phyloP scores from a whole-genome alignment of 2,797 vertebrate species.

The Ctenopoma kingsleyae region DNA sequence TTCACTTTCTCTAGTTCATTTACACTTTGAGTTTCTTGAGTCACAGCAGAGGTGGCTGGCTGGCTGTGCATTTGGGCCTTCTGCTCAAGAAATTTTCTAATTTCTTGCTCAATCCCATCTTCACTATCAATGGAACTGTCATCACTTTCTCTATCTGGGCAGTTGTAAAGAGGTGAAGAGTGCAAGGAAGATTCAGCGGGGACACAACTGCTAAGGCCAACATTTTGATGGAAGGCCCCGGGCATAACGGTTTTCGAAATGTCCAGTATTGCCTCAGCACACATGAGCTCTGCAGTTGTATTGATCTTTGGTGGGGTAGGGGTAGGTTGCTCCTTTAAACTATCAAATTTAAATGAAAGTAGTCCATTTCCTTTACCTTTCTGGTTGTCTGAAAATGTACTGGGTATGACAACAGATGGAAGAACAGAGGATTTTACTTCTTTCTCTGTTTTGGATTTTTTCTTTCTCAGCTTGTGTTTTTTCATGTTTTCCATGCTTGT shows the following conservation, averaged over 20 bases:
- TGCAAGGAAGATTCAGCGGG: slow-evolving; percentile 40
- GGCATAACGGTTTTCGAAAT: slow-evolving; percentile 97
- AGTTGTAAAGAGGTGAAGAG: slow-evolving; percentile 48
- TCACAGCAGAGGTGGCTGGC: slow-evolving; percentile 42
- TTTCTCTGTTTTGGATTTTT: slow-evolving; percentile 74
- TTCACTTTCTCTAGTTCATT: slow-evolving; percentile 58
- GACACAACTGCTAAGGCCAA: slow-evolving; percentile 50
- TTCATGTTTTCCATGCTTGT: slow-evolving; percentile 73
- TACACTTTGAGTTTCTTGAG: slow-evolving; percentile 20
- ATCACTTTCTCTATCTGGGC: slow-evolving; percentile 79
- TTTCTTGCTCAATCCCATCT: slow-evolving; percentile 97
- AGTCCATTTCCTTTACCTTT: slow-evolving; percentile 72
- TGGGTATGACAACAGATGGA: slow-evolving; percentile 47
- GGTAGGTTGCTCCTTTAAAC: slow-evolving; percentile 54
- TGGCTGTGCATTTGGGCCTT: slow-evolving; percentile 89
- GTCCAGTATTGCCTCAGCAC: slow-evolving; percentile 96
- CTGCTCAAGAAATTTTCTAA: slow-evolving; percentile 92
- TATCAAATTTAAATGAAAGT: slow-evolving; percentile 59
- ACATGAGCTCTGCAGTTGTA: slow-evolving; percentile 93
- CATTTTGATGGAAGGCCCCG: slow-evolving; percentile 71
- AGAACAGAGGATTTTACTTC: slow-evolving; percentile 50
- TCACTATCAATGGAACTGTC: slow-evolving; percentile 93
- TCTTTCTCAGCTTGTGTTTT: slow-evolving; percentile 78
- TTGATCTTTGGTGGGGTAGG: slow-evolving; percentile 83
- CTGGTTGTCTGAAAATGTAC: slow-evolving; percentile 37